Evolutionary conservation across 2,888 invertebrate species (phyloP), one percentile per base, ranked within the genome.

Genomic region (Teleogryllus oceanicus): DNA sequence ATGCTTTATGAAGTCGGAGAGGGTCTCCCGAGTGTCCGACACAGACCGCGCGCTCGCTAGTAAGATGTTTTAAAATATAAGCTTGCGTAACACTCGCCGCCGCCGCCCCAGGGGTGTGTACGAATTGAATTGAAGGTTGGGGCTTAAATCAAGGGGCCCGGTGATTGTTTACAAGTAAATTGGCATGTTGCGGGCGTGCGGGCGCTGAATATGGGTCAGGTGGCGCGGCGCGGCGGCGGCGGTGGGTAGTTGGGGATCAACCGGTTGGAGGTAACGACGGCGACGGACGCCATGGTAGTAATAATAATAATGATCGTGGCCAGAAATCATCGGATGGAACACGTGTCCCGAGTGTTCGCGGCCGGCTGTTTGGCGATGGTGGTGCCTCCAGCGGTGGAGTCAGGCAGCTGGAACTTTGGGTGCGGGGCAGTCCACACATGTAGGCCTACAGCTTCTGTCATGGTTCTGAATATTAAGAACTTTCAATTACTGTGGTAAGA

Each of bases 111-210:
- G 62, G 62, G 62, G 16, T 62, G 62, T 62, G 62, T 62, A n/a
- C 4, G 62, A 62, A 62, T 62, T 62, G 62, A 62, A 62, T 62
- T 62, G 62, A n/a, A 62, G 62, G 62, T 12, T 62, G n/a, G 62
- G 16, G n/a, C 62, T 62, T 62, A 62, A 62, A 62, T 62, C 62
- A 62, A n/a, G n/a, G 62, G n/a, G 62, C 16, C 62, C 62, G 62
- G 62, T 13, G 62, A 62, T 62, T 62, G 62, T 62, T 62, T 62
- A 62, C 62, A 62, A 62, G 62, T 62, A 62, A 62, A 62, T 62
- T 62, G 62, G 62, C 62, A n/a, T 62, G 62, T n/a, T 62, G 62
- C 62, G 62, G 62, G 62, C n/a, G 62, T 13, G 62, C 62, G 62
- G 62, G 62, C 62, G 62, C n/a, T 13, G 62, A n/a, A 62, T 62